Conservation (phyloP, 2,888 invertebrate species). For the Synergus laeviventris region DNA sequence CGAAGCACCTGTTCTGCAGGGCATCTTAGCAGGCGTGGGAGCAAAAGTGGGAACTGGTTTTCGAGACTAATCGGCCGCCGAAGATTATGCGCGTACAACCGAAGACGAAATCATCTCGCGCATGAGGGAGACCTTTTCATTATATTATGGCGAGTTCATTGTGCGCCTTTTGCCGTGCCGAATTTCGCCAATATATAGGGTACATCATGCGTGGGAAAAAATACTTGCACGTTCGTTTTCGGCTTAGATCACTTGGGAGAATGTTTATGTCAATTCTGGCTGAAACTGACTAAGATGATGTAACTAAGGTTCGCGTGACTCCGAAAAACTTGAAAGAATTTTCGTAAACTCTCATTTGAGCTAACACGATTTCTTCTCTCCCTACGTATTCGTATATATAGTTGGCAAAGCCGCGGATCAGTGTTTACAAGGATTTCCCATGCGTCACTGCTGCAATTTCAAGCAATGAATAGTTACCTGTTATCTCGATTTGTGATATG, state of each 20-base stretch:
- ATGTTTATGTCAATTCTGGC: neutral
- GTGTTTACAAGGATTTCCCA: conserved; percentile 38
- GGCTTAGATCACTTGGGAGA: neutral
- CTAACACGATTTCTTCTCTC: conserved; percentile 3
- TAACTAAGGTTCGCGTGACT: neutral
- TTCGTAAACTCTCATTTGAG: conserved; percentile 22
- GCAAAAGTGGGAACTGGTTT: conserved; percentile 66
- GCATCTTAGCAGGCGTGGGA: conserved; percentile 68
- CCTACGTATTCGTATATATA: neutral
- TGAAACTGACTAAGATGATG: neutral
- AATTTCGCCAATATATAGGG: conserved; percentile 45
- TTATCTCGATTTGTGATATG: conserved; percentile 30
- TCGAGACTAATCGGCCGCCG: conserved; percentile 65
- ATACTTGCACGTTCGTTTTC: neutral
- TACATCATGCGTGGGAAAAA: conserved; percentile 51
- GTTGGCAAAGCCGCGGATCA: conserved; percentile 14
- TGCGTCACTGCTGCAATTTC: conserved; percentile 34
- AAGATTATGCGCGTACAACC: conserved; percentile 51
- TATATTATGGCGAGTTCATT: conserved; percentile 45
- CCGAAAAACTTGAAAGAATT: neutral
- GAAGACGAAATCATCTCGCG: conserved; percentile 51
- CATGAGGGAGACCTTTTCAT: conserved; percentile 49
- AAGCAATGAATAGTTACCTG: conserved; percentile 13
- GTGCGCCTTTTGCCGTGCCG: conserved; percentile 37
- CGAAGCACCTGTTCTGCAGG: conserved; percentile 30